phyloP scores from a whole-genome alignment of 2,113 vertebrate genomes.

The Oostethus manadensis region DNA sequence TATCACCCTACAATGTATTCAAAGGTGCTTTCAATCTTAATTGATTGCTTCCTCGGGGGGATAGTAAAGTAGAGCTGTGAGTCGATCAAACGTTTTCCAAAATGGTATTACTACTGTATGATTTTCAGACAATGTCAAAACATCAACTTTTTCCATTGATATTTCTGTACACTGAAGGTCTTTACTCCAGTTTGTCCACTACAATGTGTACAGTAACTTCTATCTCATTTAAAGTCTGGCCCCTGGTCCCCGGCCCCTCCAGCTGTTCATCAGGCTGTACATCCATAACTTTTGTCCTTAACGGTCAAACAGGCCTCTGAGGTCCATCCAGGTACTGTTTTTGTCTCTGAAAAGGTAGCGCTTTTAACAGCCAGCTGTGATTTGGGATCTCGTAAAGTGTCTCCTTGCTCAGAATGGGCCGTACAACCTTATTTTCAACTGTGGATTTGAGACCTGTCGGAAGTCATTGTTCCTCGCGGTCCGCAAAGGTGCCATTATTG shows the following conservation, averaged over 20 bases:
- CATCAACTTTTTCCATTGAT: background rate
- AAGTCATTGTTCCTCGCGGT: conserved; percentile 7
- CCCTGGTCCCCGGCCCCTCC: conserved; percentile 20
- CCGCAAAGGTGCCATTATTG: background rate
- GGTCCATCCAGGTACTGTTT: conserved; percentile 4
- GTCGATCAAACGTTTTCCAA: too few relatives aligned
- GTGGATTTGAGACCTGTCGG: background rate
- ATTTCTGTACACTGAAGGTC: background rate
- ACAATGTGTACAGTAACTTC: conserved; percentile 12
- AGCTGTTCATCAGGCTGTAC: conserved; percentile 25
- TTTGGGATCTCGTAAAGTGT: conserved; percentile 24
- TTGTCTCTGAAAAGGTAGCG: conserved; percentile 21
- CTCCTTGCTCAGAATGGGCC: conserved; percentile 1
- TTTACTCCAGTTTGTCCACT: background rate
- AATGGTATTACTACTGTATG: too few relatives aligned
- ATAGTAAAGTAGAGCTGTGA: background rate
- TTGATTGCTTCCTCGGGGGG: background rate
- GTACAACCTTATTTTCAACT: conserved; percentile 6
- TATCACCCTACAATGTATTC: background rate
- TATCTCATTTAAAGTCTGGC: conserved; percentile 18
- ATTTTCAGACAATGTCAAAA: background rate
- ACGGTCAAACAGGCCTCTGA: conserved; percentile 3
- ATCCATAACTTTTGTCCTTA: conserved; percentile 12
- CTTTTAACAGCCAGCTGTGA: conserved; percentile 23
- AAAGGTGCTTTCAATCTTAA: background rate